Percentiles rank a stretch among this genome's conserved stretches.
Conservation (phyloP, 2,113 vertebrate species). For the Gobio gobio region DNA sequence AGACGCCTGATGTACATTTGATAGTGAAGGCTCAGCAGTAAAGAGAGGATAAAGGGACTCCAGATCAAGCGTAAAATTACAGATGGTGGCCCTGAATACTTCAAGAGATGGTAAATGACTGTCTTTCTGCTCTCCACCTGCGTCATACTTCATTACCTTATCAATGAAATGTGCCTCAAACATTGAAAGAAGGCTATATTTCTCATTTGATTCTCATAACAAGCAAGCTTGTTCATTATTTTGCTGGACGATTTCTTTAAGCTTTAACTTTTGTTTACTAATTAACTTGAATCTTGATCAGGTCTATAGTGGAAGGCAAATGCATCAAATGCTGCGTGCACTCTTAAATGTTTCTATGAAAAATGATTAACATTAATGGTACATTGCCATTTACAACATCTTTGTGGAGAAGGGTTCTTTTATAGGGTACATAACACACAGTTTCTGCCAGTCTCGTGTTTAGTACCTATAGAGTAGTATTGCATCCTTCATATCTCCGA, state of each 20-base stretch:
- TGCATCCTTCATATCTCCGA: too few relatives aligned
- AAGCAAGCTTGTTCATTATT: slow-evolving; percentile 52
- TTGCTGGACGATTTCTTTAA: not conserved
- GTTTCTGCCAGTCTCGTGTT: too few relatives aligned
- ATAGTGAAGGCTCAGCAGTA: slow-evolving; percentile 68
- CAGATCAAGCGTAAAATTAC: slow-evolving; percentile 80
- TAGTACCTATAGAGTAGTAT: too few relatives aligned
- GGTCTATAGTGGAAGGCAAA: not conserved
- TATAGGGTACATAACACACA: too few relatives aligned
- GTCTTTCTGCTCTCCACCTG: slow-evolving; percentile 70
- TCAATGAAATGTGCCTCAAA: slow-evolving; percentile 75
- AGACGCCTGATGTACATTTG: slow-evolving; percentile 69
- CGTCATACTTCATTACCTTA: slow-evolving; percentile 75
- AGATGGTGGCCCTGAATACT: slow-evolving; percentile 72
- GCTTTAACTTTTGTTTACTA: not conserved
- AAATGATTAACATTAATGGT: not conserved
- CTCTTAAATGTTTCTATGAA: not conserved
- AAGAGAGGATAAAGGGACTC: slow-evolving; percentile 69
- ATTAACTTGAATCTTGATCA: slow-evolving; percentile 11
- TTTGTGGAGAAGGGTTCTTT: not conserved
- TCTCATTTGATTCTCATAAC: slow-evolving; percentile 63
- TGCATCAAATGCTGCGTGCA: not conserved
- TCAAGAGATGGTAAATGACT: slow-evolving; percentile 75
- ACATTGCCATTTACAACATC: not conserved
- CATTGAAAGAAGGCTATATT: slow-evolving; percentile 62